These are phyloP conservation scores for Porites evermanni DNA, from an alignment of 92 coral and sea anemone species.

Conservation along the genomic window DNA sequence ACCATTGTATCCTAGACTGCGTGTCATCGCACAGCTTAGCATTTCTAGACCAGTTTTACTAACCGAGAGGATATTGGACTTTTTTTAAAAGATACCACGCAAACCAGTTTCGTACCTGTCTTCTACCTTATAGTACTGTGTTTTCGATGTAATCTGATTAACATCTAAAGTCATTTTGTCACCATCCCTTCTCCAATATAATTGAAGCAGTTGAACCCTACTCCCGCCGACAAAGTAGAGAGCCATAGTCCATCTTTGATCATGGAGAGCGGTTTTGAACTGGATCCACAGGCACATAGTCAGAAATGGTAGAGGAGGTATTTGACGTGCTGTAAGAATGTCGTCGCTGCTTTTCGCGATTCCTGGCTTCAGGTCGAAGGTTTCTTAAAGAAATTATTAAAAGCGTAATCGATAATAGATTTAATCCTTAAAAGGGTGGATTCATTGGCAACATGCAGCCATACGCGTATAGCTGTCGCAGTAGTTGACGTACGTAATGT, in stretches of 20 bases:
- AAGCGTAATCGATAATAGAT: background rate
- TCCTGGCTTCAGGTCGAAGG: constrained; percentile 16
- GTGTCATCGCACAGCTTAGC: too few relatives aligned
- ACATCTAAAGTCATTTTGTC: background rate
- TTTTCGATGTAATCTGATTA: too few relatives aligned
- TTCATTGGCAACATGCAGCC: background rate
- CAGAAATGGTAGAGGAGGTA: constrained; percentile 14
- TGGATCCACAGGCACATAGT: constrained; percentile 26
- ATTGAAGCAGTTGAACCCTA: background rate
- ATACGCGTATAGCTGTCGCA: background rate
- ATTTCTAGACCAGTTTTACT: too few relatives aligned
- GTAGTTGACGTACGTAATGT: too few relatives aligned
- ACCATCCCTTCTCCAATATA: background rate
- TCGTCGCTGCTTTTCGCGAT: background rate
- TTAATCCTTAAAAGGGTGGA: too few relatives aligned
- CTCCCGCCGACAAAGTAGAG: background rate
- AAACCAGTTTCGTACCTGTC: constrained; percentile 9
- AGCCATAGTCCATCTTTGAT: background rate
- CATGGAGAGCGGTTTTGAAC: background rate
- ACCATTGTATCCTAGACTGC: too few relatives aligned
- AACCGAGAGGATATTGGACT: too few relatives aligned
- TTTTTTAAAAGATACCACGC: too few relatives aligned
- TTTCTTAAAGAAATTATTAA: background rate
- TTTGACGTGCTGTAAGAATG: background rate
- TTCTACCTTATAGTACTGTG: too few relatives aligned